Percentiles rank a stretch among this genome's conserved stretches.
These are phyloP conservation scores for Oligia latruncula DNA, from an alignment of 2,888 invertebrate species.

Conservation along the genomic window DNA sequence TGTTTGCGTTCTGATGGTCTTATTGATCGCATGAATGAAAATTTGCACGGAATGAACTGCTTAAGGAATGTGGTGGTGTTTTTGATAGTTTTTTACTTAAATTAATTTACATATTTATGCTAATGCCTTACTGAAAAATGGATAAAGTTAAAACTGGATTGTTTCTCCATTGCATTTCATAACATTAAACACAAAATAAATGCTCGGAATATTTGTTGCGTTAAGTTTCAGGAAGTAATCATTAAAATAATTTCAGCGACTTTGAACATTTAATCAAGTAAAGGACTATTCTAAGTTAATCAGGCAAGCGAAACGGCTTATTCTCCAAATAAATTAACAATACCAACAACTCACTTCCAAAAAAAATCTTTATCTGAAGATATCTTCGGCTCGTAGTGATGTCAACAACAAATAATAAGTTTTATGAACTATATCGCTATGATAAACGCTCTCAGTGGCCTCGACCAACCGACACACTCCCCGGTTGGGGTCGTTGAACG, in stretches of 20 bases:
- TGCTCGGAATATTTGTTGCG: not conserved
- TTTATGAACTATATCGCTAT: constrained; percentile 74
- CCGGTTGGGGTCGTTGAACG: constrained; percentile 81
- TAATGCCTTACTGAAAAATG: constrained; percentile 10
- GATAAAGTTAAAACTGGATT: constrained; percentile 1
- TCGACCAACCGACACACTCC: constrained; percentile 89
- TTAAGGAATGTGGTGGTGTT: constrained; percentile 11
- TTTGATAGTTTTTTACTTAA: constrained; percentile 24
- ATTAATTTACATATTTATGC: constrained; percentile 29
- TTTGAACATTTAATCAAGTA: not conserved
- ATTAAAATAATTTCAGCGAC: not conserved
- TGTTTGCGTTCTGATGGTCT: constrained; percentile 45
- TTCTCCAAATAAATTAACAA: not conserved
- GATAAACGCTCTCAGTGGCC: constrained; percentile 82
- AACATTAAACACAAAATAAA: not conserved
- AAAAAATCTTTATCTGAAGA: constrained; percentile 18
- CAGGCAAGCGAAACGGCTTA: too few relatives aligned
- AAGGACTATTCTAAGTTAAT: not conserved
- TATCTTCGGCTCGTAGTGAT: constrained; percentile 30
- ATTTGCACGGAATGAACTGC: constrained; percentile 31
- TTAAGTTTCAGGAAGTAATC: not conserved
- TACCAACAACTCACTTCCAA: not conserved
- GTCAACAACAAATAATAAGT: constrained; percentile 57
- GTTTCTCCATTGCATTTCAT: not conserved
- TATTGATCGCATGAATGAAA: constrained; percentile 52